Evolutionary conservation across 2,113 vertebrate species (phyloP), one percentile per base, ranked within the genome.

Genomic region (Sphyrna mokarran): DNA sequence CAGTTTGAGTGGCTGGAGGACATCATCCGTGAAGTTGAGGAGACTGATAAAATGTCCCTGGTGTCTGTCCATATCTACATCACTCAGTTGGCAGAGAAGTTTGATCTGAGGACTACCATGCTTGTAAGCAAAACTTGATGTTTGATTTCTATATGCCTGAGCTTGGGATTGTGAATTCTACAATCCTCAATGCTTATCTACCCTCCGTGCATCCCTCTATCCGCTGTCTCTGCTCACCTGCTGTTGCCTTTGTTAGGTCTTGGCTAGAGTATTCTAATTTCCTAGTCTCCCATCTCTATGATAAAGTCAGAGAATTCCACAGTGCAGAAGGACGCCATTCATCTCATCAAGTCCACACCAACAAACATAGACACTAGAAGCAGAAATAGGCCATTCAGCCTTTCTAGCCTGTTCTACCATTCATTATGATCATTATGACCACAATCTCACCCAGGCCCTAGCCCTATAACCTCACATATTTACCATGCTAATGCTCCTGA

Each of bases 11-110:
- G 95, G 95, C 63, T 96, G 66, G 90, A 69, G 54, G 87, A 96
- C 43, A 96, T 96, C 85, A 96, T 96, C 66, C 85, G 90, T 87
- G 95, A 96, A 91, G 95, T 96, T 68, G 95, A 96, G 76, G 90
- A 95, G 18, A 78, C 29, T 80, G 95, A 96, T 61, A 43, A 95
- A 76, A 96, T 33, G 10, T 69, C 63, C 70, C 54, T 96, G 66
- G 90, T 96, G 4, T 95, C 95, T 4, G 90, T 94, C 40, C 95
- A 96, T 43, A 96, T 94, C 87, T 96, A 96, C 95, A 96, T 96
- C 90, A 96, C 95, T 18, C 95, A 96, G 90, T 16, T 96, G 14
- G 95, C 95, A 0, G 90, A 96, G 95, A 96, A 96, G 40, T 96
- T 96, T 3, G 95, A 96, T 70, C 23, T 96, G 40, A 61, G 95